Percentiles rank a stretch among this genome's conserved stretches.
phyloP scores from a whole-genome alignment of 2,888 invertebrate species.

The Leptinotarsa juncta region DNA sequence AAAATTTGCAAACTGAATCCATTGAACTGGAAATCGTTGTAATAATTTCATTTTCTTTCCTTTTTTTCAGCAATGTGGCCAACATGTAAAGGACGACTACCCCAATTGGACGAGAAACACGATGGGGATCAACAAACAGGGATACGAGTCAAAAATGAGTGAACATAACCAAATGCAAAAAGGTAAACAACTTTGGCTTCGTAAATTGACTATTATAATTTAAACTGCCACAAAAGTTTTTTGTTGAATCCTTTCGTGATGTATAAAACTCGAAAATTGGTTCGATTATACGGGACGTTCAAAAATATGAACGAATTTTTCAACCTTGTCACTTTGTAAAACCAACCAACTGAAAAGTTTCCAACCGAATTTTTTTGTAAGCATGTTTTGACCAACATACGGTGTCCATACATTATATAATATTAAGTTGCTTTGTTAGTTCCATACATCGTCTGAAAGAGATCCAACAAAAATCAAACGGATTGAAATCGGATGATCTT shows the following conservation, averaged over 20 bases:
- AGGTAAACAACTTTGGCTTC: constrained; percentile 61
- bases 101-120: constrained; percentile 68
- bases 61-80: constrained; percentile 67
- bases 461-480: too few species aligned
- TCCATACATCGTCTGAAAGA: too few species aligned
- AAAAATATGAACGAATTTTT: not conserved
- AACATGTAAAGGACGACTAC: constrained; percentile 68
- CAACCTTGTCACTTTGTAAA: too few species aligned
- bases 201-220: not conserved
- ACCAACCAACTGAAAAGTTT: too few species aligned
- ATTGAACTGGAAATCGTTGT: too few species aligned
- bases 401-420: too few species aligned
- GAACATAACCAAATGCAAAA: constrained; percentile 69
- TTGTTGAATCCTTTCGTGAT: not conserved
- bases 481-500: too few species aligned
- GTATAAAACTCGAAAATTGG: not conserved
- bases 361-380: too few species aligned
- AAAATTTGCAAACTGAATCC: too few species aligned
- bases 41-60: not conserved
- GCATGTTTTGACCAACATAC: too few species aligned
- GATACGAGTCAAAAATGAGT: constrained; percentile 71
- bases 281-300: not conserved
- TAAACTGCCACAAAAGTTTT: not conserved
- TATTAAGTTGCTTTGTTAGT: too few species aligned
- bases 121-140: constrained; percentile 68